Percentiles rank a stretch among this genome's conserved stretches.
Evolutionary conservation across 2,113 vertebrate genomes (phyloP).

Genomic region (Bothrops jararaca): DNA sequence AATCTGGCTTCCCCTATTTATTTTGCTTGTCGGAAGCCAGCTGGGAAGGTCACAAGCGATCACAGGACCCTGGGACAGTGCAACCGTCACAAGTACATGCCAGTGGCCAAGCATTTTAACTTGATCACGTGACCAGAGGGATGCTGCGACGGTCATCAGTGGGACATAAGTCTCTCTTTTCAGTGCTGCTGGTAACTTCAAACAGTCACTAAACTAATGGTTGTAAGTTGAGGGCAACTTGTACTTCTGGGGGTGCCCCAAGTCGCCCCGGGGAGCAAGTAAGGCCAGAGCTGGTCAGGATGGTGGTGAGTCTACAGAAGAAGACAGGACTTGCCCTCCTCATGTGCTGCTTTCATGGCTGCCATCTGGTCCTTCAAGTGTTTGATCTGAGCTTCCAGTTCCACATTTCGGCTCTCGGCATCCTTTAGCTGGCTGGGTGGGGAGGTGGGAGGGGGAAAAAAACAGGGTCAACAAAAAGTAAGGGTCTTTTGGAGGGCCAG

Average conservation of each 20-base stretch:
- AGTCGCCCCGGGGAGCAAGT: not conserved
- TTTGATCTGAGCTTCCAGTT: slow-evolving; percentile 58
- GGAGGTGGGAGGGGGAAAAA: not conserved
- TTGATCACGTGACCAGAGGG: not conserved
- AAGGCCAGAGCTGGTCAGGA: slow-evolving; percentile 11
- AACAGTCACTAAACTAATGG: not conserved
- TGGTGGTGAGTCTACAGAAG: accelerated
- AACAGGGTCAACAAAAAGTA: not conserved
- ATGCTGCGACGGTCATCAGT: not conserved
- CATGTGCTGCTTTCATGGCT: not conserved
- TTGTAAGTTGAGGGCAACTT: not conserved
- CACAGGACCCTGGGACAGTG: not conserved
- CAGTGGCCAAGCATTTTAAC: not conserved
- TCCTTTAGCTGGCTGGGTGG: slow-evolving; percentile 55
- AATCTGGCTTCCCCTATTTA: not conserved
- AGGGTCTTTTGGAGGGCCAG: not conserved
- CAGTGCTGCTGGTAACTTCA: not conserved
- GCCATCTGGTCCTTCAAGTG: slow-evolving; percentile 58
- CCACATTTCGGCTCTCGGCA: slow-evolving; percentile 57
- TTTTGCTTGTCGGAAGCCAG: not conserved
- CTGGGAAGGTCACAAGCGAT: not conserved
- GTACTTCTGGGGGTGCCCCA: not conserved
- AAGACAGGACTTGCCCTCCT: slow-evolving; percentile 11
- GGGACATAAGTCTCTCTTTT: not conserved
- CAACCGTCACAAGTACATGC: not conserved